phyloP scores from a whole-genome alignment of 2,888 invertebrate species.

The Hirtodrosophila confusa region DNA sequence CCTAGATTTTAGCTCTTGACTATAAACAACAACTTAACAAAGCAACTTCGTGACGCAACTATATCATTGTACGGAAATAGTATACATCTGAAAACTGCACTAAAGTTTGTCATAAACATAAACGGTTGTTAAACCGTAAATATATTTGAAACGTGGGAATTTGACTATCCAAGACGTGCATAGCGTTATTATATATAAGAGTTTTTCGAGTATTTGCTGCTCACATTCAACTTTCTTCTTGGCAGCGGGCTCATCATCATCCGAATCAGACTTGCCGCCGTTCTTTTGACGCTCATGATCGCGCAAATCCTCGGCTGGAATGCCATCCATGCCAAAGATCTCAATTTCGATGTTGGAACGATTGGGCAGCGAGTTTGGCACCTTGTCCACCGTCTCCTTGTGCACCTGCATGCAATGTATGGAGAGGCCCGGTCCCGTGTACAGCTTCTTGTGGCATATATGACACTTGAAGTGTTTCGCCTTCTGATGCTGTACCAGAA shows the following conservation, averaged over 20 bases:
- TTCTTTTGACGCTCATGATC: slow-evolving; percentile 96
- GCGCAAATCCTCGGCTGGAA: slow-evolving; percentile 96
- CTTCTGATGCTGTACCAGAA: slow-evolving; percentile 99
- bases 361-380: slow-evolving; percentile 98
- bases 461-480: slow-evolving; percentile 99
- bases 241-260: slow-evolving; percentile 92
- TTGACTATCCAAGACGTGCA: too few relatives aligned
- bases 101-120: too few relatives aligned
- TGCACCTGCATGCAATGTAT: slow-evolving; percentile 99
- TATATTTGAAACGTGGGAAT: too few relatives aligned
- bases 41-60: too few relatives aligned
- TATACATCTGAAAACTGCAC: too few relatives aligned
- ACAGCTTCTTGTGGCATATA: slow-evolving; percentile 99
- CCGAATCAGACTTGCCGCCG: slow-evolving; percentile 91
- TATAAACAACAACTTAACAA: too few relatives aligned
- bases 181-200: too few relatives aligned
- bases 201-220: not conserved
- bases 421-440: slow-evolving; percentile 96
- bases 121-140: too few relatives aligned
- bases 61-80: too few relatives aligned
- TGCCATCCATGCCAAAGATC: slow-evolving; percentile 99
- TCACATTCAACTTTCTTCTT: slow-evolving; percentile 86
- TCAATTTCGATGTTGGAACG: slow-evolving; percentile 99
- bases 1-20: too few relatives aligned
- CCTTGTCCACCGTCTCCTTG: slow-evolving; percentile 99